Base-by-base conservation (phyloP, 2,888 invertebrate genomes). In the Digitonthophagus gazella region DNA sequence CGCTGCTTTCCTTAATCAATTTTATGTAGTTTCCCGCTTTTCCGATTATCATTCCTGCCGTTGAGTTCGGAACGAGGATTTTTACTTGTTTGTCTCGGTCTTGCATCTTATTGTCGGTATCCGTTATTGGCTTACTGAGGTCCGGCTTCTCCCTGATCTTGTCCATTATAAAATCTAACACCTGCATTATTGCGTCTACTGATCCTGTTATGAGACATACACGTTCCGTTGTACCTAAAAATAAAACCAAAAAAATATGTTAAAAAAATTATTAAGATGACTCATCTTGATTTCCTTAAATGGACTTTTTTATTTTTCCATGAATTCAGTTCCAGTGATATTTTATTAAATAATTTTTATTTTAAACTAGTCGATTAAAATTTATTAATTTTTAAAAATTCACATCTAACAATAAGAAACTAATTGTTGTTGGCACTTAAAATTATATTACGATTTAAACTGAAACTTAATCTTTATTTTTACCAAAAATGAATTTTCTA, bases 31-130 rank as follows among this genome's bases (percentile, higher is more conserved):
- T 94, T 77, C 97, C 97, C 69, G 93, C 95, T 84, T 97, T 97
- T 78, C 97, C 97, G 81, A 97, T 97, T 76, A 97, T 96, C 97
- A 97, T 97, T 78, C 97, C 97, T 70, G 97, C 97, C 58, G 97
- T 97, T 66, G 96, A 96, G 84, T 97, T 97, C 74, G 97, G 97
- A 83, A 97, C 96, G 78, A 97, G 85, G 79, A 97, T 95, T 86
- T 97, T 97, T 74, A 97, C 95, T 89, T 96, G 96, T 83, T 95
- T 95, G 80, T 96, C 96, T 78, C 96, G 88, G 79, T 96, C 95
- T 76, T 92, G 92, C 84, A 92, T 90, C 84, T 95, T 95, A 71
- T 90, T 88, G 81, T 93, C 93, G 74, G 89, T 89, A 72, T 92
- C 93, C 68, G 86, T 85, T 20, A 93, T 90, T 56, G 91, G 90